A percentile compares a stretch with the other conserved stretches of the same genome.
phyloP scores from a whole-genome alignment of 2,888 invertebrate genomes.

The Chloromyia formosa region DNA sequence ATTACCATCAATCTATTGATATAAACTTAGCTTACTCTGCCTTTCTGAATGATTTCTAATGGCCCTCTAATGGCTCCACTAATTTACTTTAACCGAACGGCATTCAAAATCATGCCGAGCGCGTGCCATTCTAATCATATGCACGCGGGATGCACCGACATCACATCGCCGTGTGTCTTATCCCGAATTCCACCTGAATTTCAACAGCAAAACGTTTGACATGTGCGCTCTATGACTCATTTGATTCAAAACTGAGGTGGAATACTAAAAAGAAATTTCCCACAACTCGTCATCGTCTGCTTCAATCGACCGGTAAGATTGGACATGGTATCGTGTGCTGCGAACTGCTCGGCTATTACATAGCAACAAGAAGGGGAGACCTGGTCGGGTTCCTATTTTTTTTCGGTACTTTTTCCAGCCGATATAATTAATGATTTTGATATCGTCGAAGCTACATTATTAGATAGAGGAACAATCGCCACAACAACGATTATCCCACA shows the following conservation, averaged over 20 bases:
- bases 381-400: too few relatives aligned
- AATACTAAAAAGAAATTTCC: conserved; percentile 36
- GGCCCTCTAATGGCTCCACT: conserved; percentile 25
- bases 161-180: background rate
- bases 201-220: conserved; percentile 25
- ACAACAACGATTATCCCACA: background rate
- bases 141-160: background rate
- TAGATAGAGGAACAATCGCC: background rate
- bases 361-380: too few relatives aligned
- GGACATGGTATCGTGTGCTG: too few relatives aligned
- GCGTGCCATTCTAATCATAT: conserved; percentile 30
- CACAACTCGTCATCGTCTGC: conserved; percentile 14
- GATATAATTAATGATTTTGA: conserved; percentile 37
- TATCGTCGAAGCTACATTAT: background rate
- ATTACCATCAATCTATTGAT: too few relatives aligned
- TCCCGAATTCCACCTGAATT: background rate
- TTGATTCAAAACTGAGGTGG: background rate
- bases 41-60: conserved; percentile 6
- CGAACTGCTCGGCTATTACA: too few relatives aligned
- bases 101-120: background rate
- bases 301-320: too few relatives aligned
- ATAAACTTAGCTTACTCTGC: too few relatives aligned
- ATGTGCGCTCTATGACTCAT: conserved; percentile 28
- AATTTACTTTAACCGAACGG: background rate
- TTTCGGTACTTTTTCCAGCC: too few relatives aligned